Evolutionary conservation across 2,888 invertebrate genomes (phyloP).

Genomic region (Malachius bipustulatus): DNA sequence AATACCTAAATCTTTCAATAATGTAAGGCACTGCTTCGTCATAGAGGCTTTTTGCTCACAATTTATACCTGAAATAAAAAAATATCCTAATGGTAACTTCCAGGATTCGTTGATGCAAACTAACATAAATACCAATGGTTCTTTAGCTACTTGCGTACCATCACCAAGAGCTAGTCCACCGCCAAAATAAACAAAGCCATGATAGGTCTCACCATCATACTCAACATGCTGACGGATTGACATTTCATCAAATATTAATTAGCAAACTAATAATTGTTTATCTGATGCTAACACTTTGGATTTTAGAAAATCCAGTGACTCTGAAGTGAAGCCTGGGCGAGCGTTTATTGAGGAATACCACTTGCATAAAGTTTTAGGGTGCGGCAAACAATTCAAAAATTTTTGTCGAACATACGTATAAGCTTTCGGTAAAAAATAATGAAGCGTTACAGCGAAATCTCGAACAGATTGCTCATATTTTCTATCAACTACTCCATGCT

Average conservation of each 20-base stretch:
- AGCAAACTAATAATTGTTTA: conserved; percentile 15
- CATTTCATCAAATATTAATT: conserved; percentile 26
- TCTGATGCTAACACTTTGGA: not conserved
- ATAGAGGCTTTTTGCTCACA: conserved; percentile 16
- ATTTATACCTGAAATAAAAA: conserved; percentile 17
- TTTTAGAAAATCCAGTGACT: not conserved
- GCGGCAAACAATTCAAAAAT: conserved; percentile 5
- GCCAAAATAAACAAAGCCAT: conserved; percentile 23
- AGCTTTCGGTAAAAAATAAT: conserved; percentile 7
- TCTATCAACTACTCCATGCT: conserved; percentile 2
- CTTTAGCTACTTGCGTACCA: conserved; percentile 15
- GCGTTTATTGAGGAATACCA: not conserved
- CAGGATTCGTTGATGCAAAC: conserved; percentile 5
- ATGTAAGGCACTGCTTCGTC: conserved; percentile 15
- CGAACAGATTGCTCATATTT: conserved; percentile 4
- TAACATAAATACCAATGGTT: conserved; percentile 18
- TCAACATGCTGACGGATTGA: conserved; percentile 21
- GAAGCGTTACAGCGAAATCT: conserved; percentile 8
- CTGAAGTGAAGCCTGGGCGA: no score
- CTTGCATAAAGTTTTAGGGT: conserved; percentile 2
- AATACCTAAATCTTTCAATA: conserved; percentile 17
- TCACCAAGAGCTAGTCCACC: conserved; percentile 18
- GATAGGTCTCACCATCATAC: conserved; percentile 20
- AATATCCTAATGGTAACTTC: conserved; percentile 9
- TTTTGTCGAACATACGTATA: conserved; percentile 5